phyloP scores from a whole-genome alignment of 2,888 invertebrate genomes.

The Pandemis cinnamomeana region DNA sequence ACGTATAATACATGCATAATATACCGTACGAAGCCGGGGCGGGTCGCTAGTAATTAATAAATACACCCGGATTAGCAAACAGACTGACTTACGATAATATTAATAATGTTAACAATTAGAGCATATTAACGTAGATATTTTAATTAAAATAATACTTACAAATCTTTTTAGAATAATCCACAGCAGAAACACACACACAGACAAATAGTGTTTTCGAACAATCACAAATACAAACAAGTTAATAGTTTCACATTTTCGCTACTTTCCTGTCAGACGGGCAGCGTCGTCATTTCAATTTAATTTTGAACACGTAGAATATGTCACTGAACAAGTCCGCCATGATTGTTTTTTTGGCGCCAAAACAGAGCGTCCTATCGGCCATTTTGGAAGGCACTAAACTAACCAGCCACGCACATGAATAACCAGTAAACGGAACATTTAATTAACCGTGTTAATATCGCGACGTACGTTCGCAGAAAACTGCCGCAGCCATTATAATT shows the following conservation, averaged over 20 bases:
- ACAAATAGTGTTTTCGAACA: conserved; percentile 27
- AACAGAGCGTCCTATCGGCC: conserved; percentile 62
- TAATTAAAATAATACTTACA: conserved; percentile 8
- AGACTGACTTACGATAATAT: too few species aligned
- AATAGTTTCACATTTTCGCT: conserved; percentile 62
- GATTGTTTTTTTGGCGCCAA: conserved; percentile 79
- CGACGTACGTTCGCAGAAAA: conserved; percentile 61
- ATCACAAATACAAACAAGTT: conserved; percentile 39
- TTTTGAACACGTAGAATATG: conserved; percentile 78
- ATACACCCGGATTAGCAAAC: too few species aligned
- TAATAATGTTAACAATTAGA: background rate
- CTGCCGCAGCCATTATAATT: conserved; percentile 59
- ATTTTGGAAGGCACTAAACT: conserved; percentile 58
- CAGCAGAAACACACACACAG: conserved; percentile 37
- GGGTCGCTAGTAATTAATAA: too few species aligned
- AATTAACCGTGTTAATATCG: conserved; percentile 53
- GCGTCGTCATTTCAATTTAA: conserved; percentile 80
- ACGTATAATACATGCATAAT: too few species aligned
- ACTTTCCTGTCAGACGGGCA: conserved; percentile 48
- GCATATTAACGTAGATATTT: background rate
- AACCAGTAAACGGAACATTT: conserved; percentile 51
- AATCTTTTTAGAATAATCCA: conserved; percentile 38
- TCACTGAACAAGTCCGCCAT: conserved; percentile 68
- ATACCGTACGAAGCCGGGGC: too few species aligned
- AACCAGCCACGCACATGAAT: conserved; percentile 44